Evolutionary conservation across 1,140 invertebrate genomes (phyloP).

Genomic region (Aphelenchoides besseyi): DNA sequence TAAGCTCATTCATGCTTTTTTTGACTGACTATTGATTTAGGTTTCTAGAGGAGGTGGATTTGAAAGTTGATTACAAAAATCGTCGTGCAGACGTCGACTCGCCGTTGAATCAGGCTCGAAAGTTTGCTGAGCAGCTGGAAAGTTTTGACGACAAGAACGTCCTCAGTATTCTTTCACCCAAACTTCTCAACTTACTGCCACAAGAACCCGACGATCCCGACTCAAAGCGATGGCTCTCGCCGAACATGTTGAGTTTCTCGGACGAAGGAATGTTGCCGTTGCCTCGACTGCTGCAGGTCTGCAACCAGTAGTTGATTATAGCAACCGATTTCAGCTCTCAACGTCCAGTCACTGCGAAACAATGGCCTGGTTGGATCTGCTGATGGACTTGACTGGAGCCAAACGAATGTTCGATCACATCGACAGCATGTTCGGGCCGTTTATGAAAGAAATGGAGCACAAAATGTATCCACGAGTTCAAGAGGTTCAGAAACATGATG

Average conservation of each 20-base stretch:
- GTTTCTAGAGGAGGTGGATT: conserved; percentile 1
- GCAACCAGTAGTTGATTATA: too few species aligned
- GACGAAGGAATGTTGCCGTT: conserved; percentile 17
- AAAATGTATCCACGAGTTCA: conserved; percentile 9
- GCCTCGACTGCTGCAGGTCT: background rate
- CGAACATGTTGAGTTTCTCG: conserved; percentile 18
- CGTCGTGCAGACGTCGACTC: background rate
- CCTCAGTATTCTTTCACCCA: conserved; percentile 8
- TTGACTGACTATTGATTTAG: background rate
- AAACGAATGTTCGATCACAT: background rate
- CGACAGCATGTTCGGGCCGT: background rate
- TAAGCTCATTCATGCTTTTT: conserved; percentile 10
- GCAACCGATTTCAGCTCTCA: background rate
- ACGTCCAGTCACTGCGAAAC: conserved; percentile 18
- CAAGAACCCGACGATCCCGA: conserved; percentile 3
- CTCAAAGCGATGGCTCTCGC: conserved; percentile 20
- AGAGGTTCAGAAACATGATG: conserved; percentile 6
- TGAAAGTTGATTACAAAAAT: conserved; percentile 7
- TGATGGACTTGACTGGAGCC: conserved; percentile 14
- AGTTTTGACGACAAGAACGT: conserved; percentile 6
- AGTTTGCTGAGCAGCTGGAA: conserved; percentile 7
- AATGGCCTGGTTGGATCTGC: conserved; percentile 1
- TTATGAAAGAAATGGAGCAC: conserved; percentile 1
- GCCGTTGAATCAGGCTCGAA: background rate
- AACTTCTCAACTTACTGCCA: conserved; percentile 7